These are phyloP conservation scores for Onychomys leucogaster DNA, from an alignment of 2,797 vertebrate genomes.

Conservation along the genomic window DNA sequence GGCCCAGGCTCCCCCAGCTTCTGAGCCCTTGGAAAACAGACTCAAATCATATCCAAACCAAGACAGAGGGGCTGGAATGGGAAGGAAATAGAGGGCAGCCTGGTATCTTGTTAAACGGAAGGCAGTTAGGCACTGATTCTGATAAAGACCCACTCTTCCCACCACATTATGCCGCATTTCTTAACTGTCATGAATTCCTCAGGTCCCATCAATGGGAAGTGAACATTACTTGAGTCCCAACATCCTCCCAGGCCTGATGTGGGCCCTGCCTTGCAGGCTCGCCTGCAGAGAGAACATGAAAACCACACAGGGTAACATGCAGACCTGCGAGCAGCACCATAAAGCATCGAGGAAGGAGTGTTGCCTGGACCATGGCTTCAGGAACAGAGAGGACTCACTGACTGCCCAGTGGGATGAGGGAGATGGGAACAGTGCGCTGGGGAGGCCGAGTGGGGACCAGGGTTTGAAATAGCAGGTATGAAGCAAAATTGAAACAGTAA, in stretches of 20 bases:
- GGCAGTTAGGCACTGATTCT: not conserved
- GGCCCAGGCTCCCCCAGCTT: not conserved
- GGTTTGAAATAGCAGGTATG: not conserved
- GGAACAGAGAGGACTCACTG: accelerated
- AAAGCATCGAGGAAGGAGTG: not conserved
- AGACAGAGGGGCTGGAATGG: not conserved
- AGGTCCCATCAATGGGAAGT: not conserved
- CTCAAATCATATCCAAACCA: not conserved
- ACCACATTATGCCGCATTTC: not conserved
- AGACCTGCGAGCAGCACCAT: not conserved
- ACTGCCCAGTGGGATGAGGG: not conserved
- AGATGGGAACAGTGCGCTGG: not conserved
- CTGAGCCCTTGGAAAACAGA: not conserved
- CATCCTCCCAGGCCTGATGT: accelerated
- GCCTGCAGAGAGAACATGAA: accelerated
- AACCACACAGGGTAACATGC: accelerated
- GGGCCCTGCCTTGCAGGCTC: not conserved
- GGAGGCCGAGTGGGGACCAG: not conserved
- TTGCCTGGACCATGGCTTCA: not conserved
- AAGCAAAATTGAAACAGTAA: not conserved
- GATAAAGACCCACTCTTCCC: not conserved
- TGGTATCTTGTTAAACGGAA: not conserved
- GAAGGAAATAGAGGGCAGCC: not conserved
- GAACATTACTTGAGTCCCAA: not conserved
- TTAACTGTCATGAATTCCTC: not conserved